Evolutionary conservation across 2,888 invertebrate species (phyloP).

Genomic region (Pollenia amentaria): DNA sequence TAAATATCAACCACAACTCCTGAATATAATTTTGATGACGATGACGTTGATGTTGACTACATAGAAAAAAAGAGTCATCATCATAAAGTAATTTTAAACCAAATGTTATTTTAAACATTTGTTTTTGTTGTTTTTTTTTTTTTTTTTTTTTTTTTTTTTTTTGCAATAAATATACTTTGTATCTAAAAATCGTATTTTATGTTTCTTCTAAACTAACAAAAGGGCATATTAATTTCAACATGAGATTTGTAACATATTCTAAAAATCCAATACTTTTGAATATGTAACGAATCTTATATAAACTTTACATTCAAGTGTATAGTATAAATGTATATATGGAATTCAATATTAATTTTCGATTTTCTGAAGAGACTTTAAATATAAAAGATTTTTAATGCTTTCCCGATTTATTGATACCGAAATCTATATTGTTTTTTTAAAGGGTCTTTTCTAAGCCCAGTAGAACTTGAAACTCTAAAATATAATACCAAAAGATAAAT

Average conservation of each 20-base stretch:
- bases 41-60: constrained; percentile 42
- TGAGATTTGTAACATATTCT: neutral
- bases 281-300: too few relatives aligned
- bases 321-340: too few relatives aligned
- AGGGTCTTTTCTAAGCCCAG: too few relatives aligned
- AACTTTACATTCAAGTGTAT: too few relatives aligned
- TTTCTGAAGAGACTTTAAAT: too few relatives aligned
- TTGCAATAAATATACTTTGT: constrained; percentile 21
- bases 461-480: too few relatives aligned
- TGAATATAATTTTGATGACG: constrained; percentile 26
- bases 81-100: constrained; percentile 31
- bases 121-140: neutral
- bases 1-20: neutral
- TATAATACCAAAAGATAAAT: too few relatives aligned
- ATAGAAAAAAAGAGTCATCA: constrained; percentile 44
- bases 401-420: too few relatives aligned
- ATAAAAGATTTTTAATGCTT: too few relatives aligned
- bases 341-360: too few relatives aligned
- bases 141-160: constrained; percentile 1
- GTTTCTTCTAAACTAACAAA: neutral
- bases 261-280: too few relatives aligned
- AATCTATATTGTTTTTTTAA: too few relatives aligned
- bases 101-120: constrained; percentile 38
- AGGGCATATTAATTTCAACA: neutral
- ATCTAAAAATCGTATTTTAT: neutral